Evolutionary conservation across 2,888 invertebrate species (phyloP).

Genomic region (Taenaris catops): DNA sequence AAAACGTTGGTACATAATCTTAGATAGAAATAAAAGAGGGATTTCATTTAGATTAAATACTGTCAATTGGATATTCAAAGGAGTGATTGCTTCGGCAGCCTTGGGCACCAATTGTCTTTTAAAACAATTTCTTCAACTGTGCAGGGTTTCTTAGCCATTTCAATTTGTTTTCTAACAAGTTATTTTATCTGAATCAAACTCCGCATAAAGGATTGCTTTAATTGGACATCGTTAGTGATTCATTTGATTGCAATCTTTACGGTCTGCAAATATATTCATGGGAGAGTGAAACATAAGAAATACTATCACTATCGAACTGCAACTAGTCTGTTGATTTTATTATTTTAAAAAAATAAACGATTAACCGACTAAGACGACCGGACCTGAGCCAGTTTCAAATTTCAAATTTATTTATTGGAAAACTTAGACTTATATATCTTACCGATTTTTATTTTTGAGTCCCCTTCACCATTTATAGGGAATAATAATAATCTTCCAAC

Average conservation of each 20-base stretch:
- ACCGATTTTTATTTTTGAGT: slow-evolving; percentile 72
- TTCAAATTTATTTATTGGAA: too few relatives aligned
- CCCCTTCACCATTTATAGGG: slow-evolving; percentile 71
- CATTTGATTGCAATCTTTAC: too few relatives aligned
- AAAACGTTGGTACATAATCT: neutral
- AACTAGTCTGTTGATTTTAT: too few relatives aligned
- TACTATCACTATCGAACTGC: too few relatives aligned
- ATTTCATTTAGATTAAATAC: slow-evolving; percentile 4
- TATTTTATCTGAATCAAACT: slow-evolving; percentile 4
- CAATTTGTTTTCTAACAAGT: slow-evolving; percentile 8
- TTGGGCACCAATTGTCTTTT: slow-evolving; percentile 6
- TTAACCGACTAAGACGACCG: too few relatives aligned
- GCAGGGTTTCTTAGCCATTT: slow-evolving; percentile 3
- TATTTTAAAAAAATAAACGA: too few relatives aligned
- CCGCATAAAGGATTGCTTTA: slow-evolving; percentile 1
- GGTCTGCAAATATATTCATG: too few relatives aligned
- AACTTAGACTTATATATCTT: too few relatives aligned
- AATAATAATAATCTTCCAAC: slow-evolving; percentile 63
- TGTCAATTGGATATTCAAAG: slow-evolving; percentile 8
- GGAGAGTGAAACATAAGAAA: too few relatives aligned
- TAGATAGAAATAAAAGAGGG: neutral
- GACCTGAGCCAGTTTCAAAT: too few relatives aligned
- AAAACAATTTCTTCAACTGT: slow-evolving; percentile 9
- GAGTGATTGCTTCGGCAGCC: slow-evolving; percentile 5
- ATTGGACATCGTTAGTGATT: slow-evolving; percentile 9